Evolutionary conservation across 2,888 invertebrate genomes (phyloP), one percentile per base, ranked within the genome.

Genomic region (Nomada fucata): DNA sequence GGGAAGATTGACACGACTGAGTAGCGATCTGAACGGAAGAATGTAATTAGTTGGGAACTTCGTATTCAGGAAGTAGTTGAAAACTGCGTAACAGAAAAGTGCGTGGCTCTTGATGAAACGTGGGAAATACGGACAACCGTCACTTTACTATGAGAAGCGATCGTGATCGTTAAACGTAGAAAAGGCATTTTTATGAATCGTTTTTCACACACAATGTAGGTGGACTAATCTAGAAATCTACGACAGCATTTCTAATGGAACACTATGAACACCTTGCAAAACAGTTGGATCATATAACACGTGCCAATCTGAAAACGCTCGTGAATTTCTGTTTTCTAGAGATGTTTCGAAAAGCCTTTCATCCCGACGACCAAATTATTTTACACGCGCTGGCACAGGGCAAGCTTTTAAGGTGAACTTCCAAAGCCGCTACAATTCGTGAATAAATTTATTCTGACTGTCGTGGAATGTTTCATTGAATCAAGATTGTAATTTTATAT

Each of bases 81-180:
- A 75, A 72, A 77, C 69, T 52, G 76, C 44, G 52, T 72, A 59
- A 84, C 53, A 85, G 81, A 85, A 85, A 76, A 59, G 50, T 65
- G 64, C 55, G 76, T 70, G 67, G 72, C 70, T 47, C 65, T 53
- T 65, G 70, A 74, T 60, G 78, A 81, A 74, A 85, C 78, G 83
- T 86, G 88, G 80, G 84, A 88, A 80, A 86, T 80, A 71, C 77
- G 52, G 69, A 60, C 55, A 76, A 83, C 65, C 77, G 64, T 70
- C 85, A 68, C 67, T 75, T 87, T 76, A 69, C 57, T 52, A 77
- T 61, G 69, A 82, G 76, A 80, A 78, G 23, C 44, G 67, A 87
- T 86, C 76, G 61, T 61, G 74, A 79, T 85, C 74, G 65, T 83
- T 83, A 76, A 83, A 79, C 71, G 59, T 79, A 59, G 72, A 64